Base-by-base conservation (phyloP, 2,797 vertebrate species). In the Thamnophis elegans region DNA sequence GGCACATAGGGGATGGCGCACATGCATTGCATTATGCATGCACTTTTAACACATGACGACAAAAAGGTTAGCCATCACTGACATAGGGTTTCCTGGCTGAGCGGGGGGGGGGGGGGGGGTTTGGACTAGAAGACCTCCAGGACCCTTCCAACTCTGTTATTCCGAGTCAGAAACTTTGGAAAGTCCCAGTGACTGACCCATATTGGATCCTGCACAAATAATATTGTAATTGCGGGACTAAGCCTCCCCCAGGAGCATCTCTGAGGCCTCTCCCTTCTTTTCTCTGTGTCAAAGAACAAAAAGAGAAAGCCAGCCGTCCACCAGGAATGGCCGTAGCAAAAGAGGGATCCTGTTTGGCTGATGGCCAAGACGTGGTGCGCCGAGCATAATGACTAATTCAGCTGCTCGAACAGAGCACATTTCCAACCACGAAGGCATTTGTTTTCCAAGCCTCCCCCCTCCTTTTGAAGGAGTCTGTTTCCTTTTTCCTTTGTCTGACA, bases 371-470 rank as follows among this genome's bases (percentile, higher is more conserved):
- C 0, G 53, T 32, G 55, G 16, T 3, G 36, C 0, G 42, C 47
- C 4, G 1, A 36, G 73, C 58, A 56, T 86, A 89, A 92, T 85
- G 73, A n/a, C 3, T 20, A n/a, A 89, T 58, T 89, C 88, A 92
- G 92, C 78, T 92, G 88, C 16, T 60, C 0, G 26, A 92, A 90
- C 88, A 90, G 90, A 92, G 88, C 25, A 32, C 13, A 7, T 65
- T 68, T 32, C 68, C 25, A 1, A 11, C 47, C 5, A 59, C 1
- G 4, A 62, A 89, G 88, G 89, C 47, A 62, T 59, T 22, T 26
- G 42, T 65, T 90, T 62, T 42, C 18, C 42, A 14, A 7, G 14
- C 14, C 32, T 2, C 51, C 22, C 16, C 36, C 12, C 12, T 26
- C 18, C 2, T 36, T 47, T 16, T 32, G 58, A 55, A 14, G 62